Percentiles rank a stretch among this genome's conserved stretches.
Evolutionary conservation across 1,140 invertebrate genomes (phyloP).

Genomic region (Uloborus diversus): DNA sequence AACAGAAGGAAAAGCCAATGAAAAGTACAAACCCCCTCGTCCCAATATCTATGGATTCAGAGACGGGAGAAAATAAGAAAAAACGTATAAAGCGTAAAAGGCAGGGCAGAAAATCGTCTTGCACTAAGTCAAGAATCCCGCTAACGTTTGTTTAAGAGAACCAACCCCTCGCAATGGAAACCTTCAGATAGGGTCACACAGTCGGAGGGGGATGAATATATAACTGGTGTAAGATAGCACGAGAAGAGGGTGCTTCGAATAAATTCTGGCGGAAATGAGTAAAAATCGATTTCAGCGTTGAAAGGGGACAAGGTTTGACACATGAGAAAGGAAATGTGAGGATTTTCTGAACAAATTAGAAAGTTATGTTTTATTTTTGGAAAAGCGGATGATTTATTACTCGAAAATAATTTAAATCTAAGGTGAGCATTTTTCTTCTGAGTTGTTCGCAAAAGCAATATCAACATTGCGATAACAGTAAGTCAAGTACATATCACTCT

Average conservation of each 20-base stretch:
- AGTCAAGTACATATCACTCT: no score
- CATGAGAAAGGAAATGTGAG: not conserved
- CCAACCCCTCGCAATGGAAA: no score
- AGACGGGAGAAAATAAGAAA: no score
- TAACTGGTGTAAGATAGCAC: not conserved
- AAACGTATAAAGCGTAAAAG: slow-evolving; percentile 7
- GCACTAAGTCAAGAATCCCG: slow-evolving; percentile 24
- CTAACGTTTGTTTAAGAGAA: slow-evolving; percentile 31
- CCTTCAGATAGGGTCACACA: not conserved
- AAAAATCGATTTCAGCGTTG: slow-evolving; percentile 14
- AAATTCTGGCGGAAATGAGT: slow-evolving; percentile 9
- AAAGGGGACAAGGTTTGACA: not conserved
- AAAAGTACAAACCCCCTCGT: no score
- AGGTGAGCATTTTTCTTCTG: no score
- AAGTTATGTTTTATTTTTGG: no score
- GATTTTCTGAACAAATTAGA: no score
- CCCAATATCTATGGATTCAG: no score
- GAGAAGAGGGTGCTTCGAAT: slow-evolving; percentile 4
- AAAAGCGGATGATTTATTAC: no score
- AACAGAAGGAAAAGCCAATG: not conserved
- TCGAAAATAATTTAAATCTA: no score
- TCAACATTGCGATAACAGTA: no score
- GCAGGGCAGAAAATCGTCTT: not conserved
- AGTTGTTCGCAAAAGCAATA: no score
- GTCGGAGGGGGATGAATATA: not conserved